Percentiles rank a stretch among this genome's conserved stretches.
These are phyloP conservation scores for Pantherophis alleghaniensis DNA, from an alignment of 2,797 vertebrate species.

Conservation along the genomic window DNA sequence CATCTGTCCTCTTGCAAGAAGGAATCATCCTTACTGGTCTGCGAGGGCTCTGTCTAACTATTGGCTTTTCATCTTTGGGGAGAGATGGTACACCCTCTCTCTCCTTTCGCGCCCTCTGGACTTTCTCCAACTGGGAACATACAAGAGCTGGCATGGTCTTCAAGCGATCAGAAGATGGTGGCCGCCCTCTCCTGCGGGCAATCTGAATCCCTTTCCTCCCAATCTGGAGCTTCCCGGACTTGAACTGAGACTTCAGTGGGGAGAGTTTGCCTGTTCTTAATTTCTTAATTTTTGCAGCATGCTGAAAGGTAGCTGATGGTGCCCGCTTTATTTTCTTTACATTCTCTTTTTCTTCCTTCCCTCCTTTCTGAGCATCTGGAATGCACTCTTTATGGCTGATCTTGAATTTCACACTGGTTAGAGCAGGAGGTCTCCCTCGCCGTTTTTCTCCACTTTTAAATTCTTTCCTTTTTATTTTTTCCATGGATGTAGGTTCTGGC, in stretches of 20 bases:
- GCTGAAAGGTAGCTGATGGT: slow-evolving; percentile 81
- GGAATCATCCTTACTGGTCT: slow-evolving; percentile 93
- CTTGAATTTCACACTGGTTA: slow-evolving; percentile 75
- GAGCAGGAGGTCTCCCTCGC: slow-evolving; percentile 89
- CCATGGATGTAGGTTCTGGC: slow-evolving; percentile 79
- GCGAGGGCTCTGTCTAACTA: slow-evolving; percentile 91
- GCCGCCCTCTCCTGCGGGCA: slow-evolving; percentile 87
- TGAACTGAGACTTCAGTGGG: slow-evolving; percentile 91
- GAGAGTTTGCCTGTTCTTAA: slow-evolving; percentile 87
- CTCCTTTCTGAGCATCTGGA: slow-evolving; percentile 72
- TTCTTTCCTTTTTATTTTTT: slow-evolving; percentile 89
- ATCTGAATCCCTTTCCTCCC: slow-evolving; percentile 84
- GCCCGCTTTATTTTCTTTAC: slow-evolving; percentile 83
- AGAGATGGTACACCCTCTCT: slow-evolving; percentile 70
- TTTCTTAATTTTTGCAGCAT: slow-evolving; percentile 91
- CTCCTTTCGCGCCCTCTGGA: slow-evolving; percentile 81
- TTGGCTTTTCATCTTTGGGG: slow-evolving; percentile 70
- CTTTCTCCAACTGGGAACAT: slow-evolving; percentile 82
- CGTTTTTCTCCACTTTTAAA: slow-evolving; percentile 88
- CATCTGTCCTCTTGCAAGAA: slow-evolving; percentile 92
- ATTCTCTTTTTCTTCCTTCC: slow-evolving; percentile 79
- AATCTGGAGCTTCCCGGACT: slow-evolving; percentile 79
- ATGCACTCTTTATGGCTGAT: slow-evolving; percentile 77
- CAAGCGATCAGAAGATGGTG: slow-evolving; percentile 88
- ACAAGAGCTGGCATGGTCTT: slow-evolving; percentile 80